A percentile compares a stretch with the other conserved stretches of the same genome.
phyloP scores from a whole-genome alignment of 2,888 invertebrate genomes.

The Shargacucullia verbasci region DNA sequence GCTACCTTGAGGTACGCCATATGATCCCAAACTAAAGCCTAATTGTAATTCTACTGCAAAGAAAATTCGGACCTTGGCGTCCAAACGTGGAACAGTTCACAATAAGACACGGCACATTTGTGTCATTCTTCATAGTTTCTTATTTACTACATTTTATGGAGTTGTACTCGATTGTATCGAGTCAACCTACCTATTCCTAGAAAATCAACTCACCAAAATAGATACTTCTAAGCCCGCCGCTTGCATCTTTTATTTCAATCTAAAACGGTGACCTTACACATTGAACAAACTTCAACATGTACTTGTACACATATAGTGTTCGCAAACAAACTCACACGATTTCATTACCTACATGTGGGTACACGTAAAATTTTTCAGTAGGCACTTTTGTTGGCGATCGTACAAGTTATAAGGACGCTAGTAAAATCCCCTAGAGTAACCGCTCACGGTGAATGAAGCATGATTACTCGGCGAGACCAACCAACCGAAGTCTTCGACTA shows the following conservation, averaged over 20 bases:
- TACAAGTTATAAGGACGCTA: conserved; percentile 51
- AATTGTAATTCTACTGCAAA: too few relatives aligned
- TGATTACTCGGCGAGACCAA: conserved; percentile 59
- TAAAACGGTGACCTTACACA: conserved; percentile 28
- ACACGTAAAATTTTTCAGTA: conserved; percentile 35
- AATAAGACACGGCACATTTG: too few relatives aligned
- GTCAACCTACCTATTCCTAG: too few relatives aligned
- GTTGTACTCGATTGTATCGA: too few relatives aligned
- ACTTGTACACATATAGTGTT: conserved; percentile 19
- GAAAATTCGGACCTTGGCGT: too few relatives aligned
- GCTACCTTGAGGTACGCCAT: too few relatives aligned
- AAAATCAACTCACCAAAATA: too few relatives aligned
- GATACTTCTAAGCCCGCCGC: conserved; percentile 9
- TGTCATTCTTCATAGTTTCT: too few relatives aligned
- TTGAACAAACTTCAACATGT: conserved; percentile 28
- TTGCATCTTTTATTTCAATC: conserved; percentile 37
- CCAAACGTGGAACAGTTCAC: too few relatives aligned
- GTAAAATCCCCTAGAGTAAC: conserved; percentile 59
- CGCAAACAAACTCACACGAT: conserved; percentile 37
- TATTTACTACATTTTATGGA: too few relatives aligned
- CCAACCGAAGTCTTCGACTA: conserved; percentile 48
- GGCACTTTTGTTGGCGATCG: conserved; percentile 49
- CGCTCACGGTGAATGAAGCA: conserved; percentile 56
- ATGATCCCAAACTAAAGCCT: too few relatives aligned
- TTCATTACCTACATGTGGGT: conserved; percentile 37